A percentile compares a stretch with the other conserved stretches of the same genome.
Conservation (phyloP, 2,888 invertebrate species). For the Aspidiotus rigidus region DNA sequence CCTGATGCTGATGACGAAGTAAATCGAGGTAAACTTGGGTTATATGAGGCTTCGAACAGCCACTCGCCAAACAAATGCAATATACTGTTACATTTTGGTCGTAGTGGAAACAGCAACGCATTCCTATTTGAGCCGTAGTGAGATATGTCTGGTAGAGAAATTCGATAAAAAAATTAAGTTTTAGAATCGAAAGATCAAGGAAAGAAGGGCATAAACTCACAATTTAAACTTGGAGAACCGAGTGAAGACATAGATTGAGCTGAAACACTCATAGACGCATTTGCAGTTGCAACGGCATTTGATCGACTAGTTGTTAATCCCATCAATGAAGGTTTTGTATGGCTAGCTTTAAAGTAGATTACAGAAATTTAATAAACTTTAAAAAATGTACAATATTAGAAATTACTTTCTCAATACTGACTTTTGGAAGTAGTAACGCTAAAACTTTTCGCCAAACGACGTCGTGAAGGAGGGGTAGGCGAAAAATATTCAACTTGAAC, state of each 20-base stretch:
- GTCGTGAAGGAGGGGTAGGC: slow-evolving; percentile 74
- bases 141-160: slow-evolving; percentile 12
- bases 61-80: slow-evolving; percentile 92
- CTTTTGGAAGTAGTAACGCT: slow-evolving; percentile 64
- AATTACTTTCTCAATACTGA: slow-evolving; percentile 4
- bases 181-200: background rate
- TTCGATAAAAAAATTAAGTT: too few species aligned
- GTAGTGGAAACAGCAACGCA: slow-evolving; percentile 19
- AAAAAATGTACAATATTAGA: background rate
- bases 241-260: slow-evolving; percentile 13
- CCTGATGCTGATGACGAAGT: slow-evolving; percentile 27
- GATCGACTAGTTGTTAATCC: slow-evolving; percentile 64
- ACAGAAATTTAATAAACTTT: background rate
- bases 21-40: slow-evolving; percentile 57
- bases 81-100: slow-evolving; percentile 86
- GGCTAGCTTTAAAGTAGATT: background rate
- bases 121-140: slow-evolving; percentile 19
- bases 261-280: slow-evolving; percentile 26
- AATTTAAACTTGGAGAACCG: slow-evolving; percentile 54
- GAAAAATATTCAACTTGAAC: slow-evolving; percentile 40
- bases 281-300: slow-evolving; percentile 36
- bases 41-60: slow-evolving; percentile 90
- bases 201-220: slow-evolving; percentile 45
- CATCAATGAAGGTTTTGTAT: slow-evolving; percentile 67
- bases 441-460: slow-evolving; percentile 84